Evolutionary conservation across 2,797 vertebrate species (phyloP).

Genomic region (Falco naumanni): DNA sequence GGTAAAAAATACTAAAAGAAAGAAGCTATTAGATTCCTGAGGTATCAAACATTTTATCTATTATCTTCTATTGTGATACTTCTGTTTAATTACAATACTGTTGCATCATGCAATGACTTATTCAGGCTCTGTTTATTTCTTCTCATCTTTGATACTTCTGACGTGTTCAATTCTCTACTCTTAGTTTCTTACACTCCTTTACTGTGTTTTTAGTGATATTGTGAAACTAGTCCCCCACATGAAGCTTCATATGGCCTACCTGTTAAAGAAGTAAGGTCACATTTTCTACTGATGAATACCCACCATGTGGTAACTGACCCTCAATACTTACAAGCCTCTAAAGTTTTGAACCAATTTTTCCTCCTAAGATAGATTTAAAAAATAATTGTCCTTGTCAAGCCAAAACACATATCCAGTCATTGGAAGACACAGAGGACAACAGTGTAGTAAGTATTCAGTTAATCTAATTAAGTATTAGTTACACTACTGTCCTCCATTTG

Average conservation of each 20-base stretch:
- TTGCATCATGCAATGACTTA: not conserved
- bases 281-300: not conserved
- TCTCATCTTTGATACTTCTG: not conserved
- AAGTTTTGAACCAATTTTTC: not conserved
- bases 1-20: conserved; percentile 12
- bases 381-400: not conserved
- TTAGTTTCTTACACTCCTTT: not conserved
- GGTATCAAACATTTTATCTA: not conserved
- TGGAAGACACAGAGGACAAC: not conserved
- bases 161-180: not conserved
- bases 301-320: not conserved
- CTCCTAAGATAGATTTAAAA: not conserved
- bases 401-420: not conserved
- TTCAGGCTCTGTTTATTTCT: not conserved
- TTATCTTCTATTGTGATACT: not conserved
- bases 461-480: not conserved
- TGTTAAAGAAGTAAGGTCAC: not conserved
- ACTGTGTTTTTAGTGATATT: not conserved
- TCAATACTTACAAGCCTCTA: not conserved
- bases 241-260: not conserved
- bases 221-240: not conserved
- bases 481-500: not conserved
- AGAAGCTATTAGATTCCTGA: not conserved
- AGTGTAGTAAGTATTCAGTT: not conserved
- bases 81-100: not conserved